Evolutionary conservation across 2,888 invertebrate genomes (phyloP).

Genomic region (Hipparchia sbordonii): DNA sequence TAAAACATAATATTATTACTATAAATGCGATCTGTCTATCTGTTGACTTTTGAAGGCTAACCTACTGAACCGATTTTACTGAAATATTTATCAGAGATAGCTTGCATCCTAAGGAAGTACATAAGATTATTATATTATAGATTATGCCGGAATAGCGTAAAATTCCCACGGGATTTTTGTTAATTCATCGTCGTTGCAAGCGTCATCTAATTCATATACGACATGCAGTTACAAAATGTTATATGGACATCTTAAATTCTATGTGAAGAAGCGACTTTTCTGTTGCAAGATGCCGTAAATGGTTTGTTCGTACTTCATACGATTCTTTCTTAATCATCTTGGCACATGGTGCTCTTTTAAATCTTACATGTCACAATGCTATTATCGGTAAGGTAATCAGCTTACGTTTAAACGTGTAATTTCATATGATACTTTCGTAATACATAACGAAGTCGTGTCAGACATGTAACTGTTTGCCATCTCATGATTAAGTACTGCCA

Average conservation of each 20-base stretch:
- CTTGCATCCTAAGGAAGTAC: no score
- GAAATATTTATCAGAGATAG: no score
- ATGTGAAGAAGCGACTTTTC: background rate
- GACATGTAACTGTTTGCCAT: slow-evolving; percentile 52
- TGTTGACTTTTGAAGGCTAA: no score
- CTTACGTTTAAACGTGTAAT: slow-evolving; percentile 46
- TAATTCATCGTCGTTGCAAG: no score
- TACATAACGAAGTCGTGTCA: slow-evolving; percentile 51
- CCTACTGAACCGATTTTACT: no score
- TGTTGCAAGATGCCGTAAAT: slow-evolving; percentile 27
- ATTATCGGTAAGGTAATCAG: slow-evolving; percentile 45
- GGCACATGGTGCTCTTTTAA: slow-evolving; percentile 30
- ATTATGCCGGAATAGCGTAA: no score
- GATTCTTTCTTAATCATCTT: slow-evolving; percentile 27
- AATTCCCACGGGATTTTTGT: no score
- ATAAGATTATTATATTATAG: no score
- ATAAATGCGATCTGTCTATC: no score
- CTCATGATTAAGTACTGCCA: slow-evolving; percentile 62
- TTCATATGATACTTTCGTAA: slow-evolving; percentile 52
- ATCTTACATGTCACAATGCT: slow-evolving; percentile 34
- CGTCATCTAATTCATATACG: no score
- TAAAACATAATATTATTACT: no score
- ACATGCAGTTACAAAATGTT: slow-evolving; percentile 4
- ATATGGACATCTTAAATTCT: background rate
- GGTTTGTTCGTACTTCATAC: slow-evolving; percentile 22